phyloP scores from a whole-genome alignment of 2,113 vertebrate species.

The Gopherus flavomarginatus region DNA sequence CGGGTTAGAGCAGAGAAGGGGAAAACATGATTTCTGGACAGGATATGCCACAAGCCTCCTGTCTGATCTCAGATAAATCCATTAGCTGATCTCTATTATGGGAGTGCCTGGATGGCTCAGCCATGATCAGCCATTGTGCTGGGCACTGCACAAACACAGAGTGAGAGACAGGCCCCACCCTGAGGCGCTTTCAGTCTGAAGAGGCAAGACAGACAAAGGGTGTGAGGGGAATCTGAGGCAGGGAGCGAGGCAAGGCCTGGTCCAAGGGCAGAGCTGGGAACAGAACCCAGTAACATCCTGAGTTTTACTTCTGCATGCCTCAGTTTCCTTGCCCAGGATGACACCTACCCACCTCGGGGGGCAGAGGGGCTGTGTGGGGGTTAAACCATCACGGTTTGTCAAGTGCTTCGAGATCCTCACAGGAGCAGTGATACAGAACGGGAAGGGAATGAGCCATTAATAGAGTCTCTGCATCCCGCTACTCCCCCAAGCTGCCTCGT shows the following conservation, averaged over 20 bases:
- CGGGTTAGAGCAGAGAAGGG: neutral
- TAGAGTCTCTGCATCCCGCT: neutral
- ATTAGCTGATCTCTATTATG: neutral
- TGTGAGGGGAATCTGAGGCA: neutral
- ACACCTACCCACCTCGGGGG: too few relatives aligned
- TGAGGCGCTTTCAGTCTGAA: neutral
- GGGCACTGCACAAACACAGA: neutral
- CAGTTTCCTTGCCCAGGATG: neutral
- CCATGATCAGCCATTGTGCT: too few relatives aligned
- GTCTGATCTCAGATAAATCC: neutral
- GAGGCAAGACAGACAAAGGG: neutral
- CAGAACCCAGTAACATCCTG: neutral
- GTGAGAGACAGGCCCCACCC: neutral
- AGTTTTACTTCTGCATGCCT: neutral
- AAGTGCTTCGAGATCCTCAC: neutral
- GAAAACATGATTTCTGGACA: neutral
- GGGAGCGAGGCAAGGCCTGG: neutral
- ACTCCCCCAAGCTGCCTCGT: neutral
- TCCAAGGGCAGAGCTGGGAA: neutral
- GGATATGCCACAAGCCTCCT: neutral
- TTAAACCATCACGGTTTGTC: neutral
- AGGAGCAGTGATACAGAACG: neutral
- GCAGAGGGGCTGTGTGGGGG: neutral
- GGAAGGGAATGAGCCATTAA: neutral
- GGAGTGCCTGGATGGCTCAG: neutral